Evolutionary conservation across 2,888 invertebrate species (phyloP).

Genomic region (Matsumyia berberina): DNA sequence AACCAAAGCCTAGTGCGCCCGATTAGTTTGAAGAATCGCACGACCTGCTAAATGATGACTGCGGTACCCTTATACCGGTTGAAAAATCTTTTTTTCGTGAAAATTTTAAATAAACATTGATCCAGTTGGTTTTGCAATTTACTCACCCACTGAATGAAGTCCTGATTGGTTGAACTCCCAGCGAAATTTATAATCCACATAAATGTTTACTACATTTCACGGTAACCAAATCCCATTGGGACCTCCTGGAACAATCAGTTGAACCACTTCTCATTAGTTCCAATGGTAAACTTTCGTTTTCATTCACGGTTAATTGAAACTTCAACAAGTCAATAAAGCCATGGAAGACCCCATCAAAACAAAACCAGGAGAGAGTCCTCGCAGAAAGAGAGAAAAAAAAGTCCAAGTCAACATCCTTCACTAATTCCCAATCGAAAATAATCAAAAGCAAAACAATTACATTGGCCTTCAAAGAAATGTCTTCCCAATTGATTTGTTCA

Average conservation of each 20-base stretch:
- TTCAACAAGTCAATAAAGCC: constrained; percentile 63
- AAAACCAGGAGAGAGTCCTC: constrained; percentile 38
- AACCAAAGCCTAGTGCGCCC: too few species aligned
- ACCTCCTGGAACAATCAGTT: not conserved
- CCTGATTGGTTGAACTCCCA: too few species aligned
- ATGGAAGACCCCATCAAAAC: constrained; percentile 3
- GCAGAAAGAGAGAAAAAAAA: constrained; percentile 4
- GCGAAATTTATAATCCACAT: too few species aligned
- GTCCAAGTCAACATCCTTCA: constrained; percentile 59
- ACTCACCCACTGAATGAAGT: too few species aligned
- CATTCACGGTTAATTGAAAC: constrained; percentile 70
- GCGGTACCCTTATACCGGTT: too few species aligned
- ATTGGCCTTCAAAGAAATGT: constrained; percentile 67
- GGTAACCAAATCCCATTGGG: constrained; percentile 7
- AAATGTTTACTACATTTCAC: not conserved
- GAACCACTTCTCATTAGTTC: constrained; percentile 17
- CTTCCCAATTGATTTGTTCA: constrained; percentile 70
- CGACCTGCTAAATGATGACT: too few species aligned
- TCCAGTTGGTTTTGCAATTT: too few species aligned
- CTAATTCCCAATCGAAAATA: constrained; percentile 71
- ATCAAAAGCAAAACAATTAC: constrained; percentile 69
- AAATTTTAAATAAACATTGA: too few species aligned
- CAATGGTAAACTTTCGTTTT: constrained; percentile 47
- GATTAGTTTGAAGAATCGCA: too few species aligned
- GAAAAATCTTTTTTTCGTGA: too few species aligned